A percentile compares a stretch with the other conserved stretches of the same genome.
These are phyloP conservation scores for Willowsia nigromaculata DNA, from an alignment of 2,888 invertebrate species.

Conservation along the genomic window DNA sequence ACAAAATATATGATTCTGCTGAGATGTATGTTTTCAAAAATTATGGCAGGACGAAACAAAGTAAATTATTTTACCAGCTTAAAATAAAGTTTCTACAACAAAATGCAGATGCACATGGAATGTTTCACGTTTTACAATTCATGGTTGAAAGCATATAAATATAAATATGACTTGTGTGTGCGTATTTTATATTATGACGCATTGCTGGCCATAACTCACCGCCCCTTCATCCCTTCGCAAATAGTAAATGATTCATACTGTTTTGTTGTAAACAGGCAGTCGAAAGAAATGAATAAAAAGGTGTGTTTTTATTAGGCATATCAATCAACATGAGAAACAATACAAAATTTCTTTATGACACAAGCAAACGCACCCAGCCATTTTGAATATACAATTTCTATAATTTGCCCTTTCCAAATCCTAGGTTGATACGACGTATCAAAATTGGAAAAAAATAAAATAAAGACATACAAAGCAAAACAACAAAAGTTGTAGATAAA, in stretches of 20 bases:
- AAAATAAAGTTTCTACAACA: not conserved
- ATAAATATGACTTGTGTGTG: not conserved
- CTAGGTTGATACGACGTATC: too few relatives aligned
- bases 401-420: too few relatives aligned
- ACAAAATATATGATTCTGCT: not conserved
- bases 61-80: not conserved
- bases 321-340: slow-evolving; percentile 55
- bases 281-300: slow-evolving; percentile 52
- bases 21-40: not conserved
- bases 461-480: too few relatives aligned
- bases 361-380: too few relatives aligned
- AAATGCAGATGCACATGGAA: not conserved
- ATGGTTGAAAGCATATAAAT: not conserved
- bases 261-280: slow-evolving; percentile 28
- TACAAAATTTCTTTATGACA: not conserved
- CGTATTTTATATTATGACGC: not conserved
- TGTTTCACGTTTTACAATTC: not conserved
- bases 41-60: not conserved
- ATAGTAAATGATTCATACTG: slow-evolving; percentile 42
- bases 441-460: too few relatives aligned
- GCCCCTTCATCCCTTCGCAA: slow-evolving; percentile 58
- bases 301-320: slow-evolving; percentile 51
- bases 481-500: too few relatives aligned
- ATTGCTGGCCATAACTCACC: slow-evolving; percentile 53
- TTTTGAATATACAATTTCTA: too few relatives aligned